Evolutionary conservation across 2,113 vertebrate species (phyloP).

Genomic region (Alligator sinensis): DNA sequence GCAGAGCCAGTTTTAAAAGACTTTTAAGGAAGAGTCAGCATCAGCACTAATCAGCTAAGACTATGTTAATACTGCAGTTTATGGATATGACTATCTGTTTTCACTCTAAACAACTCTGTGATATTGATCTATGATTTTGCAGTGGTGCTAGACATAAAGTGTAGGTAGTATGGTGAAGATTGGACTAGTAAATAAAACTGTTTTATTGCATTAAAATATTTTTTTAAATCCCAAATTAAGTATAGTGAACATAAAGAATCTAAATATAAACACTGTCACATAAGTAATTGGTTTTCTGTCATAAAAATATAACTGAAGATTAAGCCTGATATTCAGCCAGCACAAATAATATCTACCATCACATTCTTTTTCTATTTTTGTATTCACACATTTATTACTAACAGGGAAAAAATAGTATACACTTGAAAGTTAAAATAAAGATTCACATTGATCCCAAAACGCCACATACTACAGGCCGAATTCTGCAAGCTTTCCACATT

Average conservation of each 20-base stretch:
- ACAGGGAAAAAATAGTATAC: neutral
- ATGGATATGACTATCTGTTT: neutral
- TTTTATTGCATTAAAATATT: neutral
- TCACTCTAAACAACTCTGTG: neutral
- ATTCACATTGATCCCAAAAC: slow-evolving; percentile 5
- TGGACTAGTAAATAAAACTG: neutral
- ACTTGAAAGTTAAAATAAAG: slow-evolving; percentile 11
- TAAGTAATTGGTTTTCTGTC: slow-evolving; percentile 22
- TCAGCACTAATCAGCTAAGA: neutral
- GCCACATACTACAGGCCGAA: slow-evolving; percentile 14
- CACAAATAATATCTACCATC: slow-evolving; percentile 2
- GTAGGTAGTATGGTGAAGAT: neutral
- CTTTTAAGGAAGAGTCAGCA: neutral
- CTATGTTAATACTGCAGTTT: neutral
- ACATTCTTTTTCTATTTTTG: neutral
- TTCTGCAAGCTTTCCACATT: neutral
- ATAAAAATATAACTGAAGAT: neutral
- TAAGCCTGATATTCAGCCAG: neutral
- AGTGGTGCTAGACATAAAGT: neutral
- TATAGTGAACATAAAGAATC: neutral
- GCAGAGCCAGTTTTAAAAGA: neutral
- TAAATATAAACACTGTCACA: slow-evolving; percentile 1
- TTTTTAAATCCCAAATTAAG: neutral
- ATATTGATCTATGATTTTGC: neutral
- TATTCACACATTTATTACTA: neutral